Evolutionary conservation across 2,113 vertebrate genomes (phyloP), one percentile per base, ranked within the genome.

Genomic region (Pionites leucogaster): DNA sequence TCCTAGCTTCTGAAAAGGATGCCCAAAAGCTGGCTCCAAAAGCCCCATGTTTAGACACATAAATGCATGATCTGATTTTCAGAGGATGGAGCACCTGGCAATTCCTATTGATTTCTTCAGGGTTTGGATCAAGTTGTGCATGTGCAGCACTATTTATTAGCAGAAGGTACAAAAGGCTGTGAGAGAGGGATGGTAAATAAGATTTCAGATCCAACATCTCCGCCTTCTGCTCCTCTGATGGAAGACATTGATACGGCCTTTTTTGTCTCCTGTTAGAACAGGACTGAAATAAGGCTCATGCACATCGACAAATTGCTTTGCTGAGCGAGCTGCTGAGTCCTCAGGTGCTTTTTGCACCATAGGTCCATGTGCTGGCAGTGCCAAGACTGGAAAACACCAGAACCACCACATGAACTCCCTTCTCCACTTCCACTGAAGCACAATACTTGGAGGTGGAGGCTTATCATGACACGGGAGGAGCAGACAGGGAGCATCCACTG

Each of bases 291-390:
- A 23, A 49, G 15, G 59, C 49, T 79, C 10, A 6, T 0, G 6
- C 39, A 24, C 59, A 6, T 10, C 1, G 0, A 33, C 35, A 2
- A 16, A 13, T 41, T 0, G 37, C 50, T 44, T 35, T 23, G 27
- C 71, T 6, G 29, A 72, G 65, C 44, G 5, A 71, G 78, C 44
- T 39, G 28, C 53, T 33, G 52, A 23, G 29, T 27, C 67, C 85
- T 22, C 17, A 2, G 2, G 3, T 31, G 17, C 28, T 49, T 62
- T 72, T 41, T 41, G 11, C 60, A 50, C 20, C 53, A 11, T 27
- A 13, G 13, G 10, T 24, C 67, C 44, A 1, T 67, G 46, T 46
- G n/a, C 24, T 41, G 17, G 13, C 71, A 17, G 37, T 47, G 17
- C 52, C n/a, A 2, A 27, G 65, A 8, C n/a, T 24, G 39, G 72